Percentiles rank a stretch among this genome's conserved stretches.
phyloP scores from a whole-genome alignment of 37 sponge, comb jelly and placozoan genomes.

The Axinella damicornis region DNA sequence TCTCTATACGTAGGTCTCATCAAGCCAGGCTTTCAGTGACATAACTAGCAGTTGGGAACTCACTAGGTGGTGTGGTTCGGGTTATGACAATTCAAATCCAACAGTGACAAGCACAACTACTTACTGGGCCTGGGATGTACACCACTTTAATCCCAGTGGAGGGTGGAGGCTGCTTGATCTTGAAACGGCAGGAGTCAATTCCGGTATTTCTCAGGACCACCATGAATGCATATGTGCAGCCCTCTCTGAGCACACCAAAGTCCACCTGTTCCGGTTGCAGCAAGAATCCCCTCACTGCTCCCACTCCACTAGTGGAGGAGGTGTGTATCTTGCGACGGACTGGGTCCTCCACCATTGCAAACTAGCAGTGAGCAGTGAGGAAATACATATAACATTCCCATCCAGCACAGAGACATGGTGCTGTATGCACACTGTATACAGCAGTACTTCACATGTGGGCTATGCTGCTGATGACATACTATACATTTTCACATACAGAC shows the following conservation, averaged over 20 bases:
- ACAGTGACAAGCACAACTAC: too few relatives aligned
- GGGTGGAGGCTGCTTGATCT: conserved; percentile 91
- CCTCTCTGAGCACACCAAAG: conserved; percentile 88
- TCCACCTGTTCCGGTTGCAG: conserved; percentile 73
- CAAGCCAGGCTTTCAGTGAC: too few relatives aligned
- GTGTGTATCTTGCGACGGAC: conserved; percentile 83
- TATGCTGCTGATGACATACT: too few relatives aligned
- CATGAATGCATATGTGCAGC: conserved; percentile 71
- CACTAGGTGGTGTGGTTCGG: too few relatives aligned
- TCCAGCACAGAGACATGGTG: too few relatives aligned
- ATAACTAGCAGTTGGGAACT: too few relatives aligned
- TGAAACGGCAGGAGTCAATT: conserved; percentile 80
- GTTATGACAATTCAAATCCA: too few relatives aligned
- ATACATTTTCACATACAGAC: too few relatives aligned
- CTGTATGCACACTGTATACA: too few relatives aligned
- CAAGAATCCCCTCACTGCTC: conserved; percentile 73
- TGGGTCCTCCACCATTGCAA: conserved; percentile 64
- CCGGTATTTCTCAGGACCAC: conserved; percentile 84
- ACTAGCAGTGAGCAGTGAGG: conserved; percentile 27
- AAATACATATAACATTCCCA: too few relatives aligned
- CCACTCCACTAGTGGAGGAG: conserved; percentile 46
- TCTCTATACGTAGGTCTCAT: too few relatives aligned
- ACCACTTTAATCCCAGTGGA: conserved; percentile 81
- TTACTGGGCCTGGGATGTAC: conserved; percentile 85
- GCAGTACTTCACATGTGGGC: too few relatives aligned